Evolutionary conservation across 2,888 invertebrate species (phyloP).

Genomic region (Hirtodrosophila cameraria): DNA sequence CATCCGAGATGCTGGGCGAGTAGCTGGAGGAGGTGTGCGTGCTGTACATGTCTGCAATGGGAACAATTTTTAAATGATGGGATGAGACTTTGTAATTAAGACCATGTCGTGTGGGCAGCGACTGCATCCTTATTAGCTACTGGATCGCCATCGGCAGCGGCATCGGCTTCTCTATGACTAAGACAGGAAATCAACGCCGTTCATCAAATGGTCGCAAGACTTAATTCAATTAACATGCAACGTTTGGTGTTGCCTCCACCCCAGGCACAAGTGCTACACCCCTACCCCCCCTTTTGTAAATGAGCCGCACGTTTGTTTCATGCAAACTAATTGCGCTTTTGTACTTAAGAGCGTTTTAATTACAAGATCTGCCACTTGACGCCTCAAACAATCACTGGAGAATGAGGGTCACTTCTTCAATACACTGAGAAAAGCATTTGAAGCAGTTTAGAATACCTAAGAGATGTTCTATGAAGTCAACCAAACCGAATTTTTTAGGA

Average conservation of each 20-base stretch:
- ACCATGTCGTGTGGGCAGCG: slow-evolving; percentile 61
- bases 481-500: too few species aligned
- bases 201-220: slow-evolving; percentile 57
- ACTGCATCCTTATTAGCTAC: slow-evolving; percentile 77
- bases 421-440: slow-evolving; percentile 31
- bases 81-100: slow-evolving; percentile 43
- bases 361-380: slow-evolving; percentile 63
- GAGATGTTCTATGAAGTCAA: too few species aligned
- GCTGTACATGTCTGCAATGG: slow-evolving; percentile 83
- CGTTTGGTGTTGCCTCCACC: slow-evolving; percentile 73
- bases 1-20: slow-evolving; percentile 84
- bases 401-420: slow-evolving; percentile 63
- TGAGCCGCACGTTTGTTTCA: slow-evolving; percentile 69
- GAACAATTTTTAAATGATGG: background rate
- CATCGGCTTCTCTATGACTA: slow-evolving; percentile 48
- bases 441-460: too few species aligned
- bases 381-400: slow-evolving; percentile 36
- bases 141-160: slow-evolving; percentile 16
- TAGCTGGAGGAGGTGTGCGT: slow-evolving; percentile 84
- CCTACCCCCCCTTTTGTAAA: slow-evolving; percentile 26
- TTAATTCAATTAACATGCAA: slow-evolving; percentile 73
- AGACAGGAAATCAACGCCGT: slow-evolving; percentile 74
- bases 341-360: slow-evolving; percentile 76
- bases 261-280: slow-evolving; percentile 32
- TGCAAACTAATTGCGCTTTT: slow-evolving; percentile 79